Evolutionary conservation across 1,140 invertebrate species (phyloP).

Genomic region (Pseudomyrmex pallidus): DNA sequence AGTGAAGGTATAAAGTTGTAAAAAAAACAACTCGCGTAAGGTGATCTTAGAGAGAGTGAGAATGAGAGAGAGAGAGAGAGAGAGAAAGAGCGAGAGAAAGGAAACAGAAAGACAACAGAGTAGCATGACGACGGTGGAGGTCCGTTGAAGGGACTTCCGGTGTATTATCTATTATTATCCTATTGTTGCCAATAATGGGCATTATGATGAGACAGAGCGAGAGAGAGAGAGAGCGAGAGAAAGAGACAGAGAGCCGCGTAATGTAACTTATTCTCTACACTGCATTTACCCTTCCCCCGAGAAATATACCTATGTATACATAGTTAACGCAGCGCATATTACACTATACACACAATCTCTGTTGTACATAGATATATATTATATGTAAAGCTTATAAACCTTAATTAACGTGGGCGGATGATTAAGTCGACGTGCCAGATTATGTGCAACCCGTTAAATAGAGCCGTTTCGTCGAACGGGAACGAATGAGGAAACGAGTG

Average conservation of each 20-base stretch:
- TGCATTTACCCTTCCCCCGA: constrained; percentile 70
- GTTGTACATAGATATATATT: constrained; percentile 76
- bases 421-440: constrained; percentile 65
- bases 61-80: constrained; percentile 31
- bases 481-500: constrained; percentile 54
- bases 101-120: neutral
- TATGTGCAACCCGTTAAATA: constrained; percentile 59
- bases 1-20: neutral
- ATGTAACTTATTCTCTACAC: constrained; percentile 81
- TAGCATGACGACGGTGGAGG: constrained; percentile 50
- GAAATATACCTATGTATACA: constrained; percentile 68
- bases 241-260: constrained; percentile 75
- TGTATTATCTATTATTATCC: constrained; percentile 84
- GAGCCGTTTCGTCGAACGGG: constrained; percentile 61
- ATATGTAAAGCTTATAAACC: constrained; percentile 74
- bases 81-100: constrained; percentile 16
- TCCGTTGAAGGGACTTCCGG: constrained; percentile 76
- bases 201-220: constrained; percentile 75
- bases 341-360: constrained; percentile 68
- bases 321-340: constrained; percentile 69
- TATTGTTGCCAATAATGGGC: constrained; percentile 85
- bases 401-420: constrained; percentile 69
- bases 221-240: too few species aligned
- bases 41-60: constrained; percentile 46
- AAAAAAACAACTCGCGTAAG: constrained; percentile 37